These are phyloP conservation scores for Aquatica leii DNA, from an alignment of 2,888 invertebrate species.

Conservation along the genomic window DNA sequence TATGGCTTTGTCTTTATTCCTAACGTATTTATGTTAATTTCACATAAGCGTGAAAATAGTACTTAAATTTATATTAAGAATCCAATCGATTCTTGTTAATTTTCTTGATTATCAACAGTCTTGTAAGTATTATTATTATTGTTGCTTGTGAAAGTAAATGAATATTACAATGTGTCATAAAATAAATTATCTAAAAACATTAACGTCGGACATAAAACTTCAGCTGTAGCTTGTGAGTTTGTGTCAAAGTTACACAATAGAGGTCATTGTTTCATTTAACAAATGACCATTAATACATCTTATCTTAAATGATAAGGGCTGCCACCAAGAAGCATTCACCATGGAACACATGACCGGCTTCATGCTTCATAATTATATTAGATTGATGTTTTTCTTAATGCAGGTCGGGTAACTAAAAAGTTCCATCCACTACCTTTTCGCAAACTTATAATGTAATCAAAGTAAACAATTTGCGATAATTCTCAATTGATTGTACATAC, in stretches of 20 bases:
- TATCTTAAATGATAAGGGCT: constrained; percentile 30
- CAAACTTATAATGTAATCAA: no score
- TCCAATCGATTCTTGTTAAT: background rate
- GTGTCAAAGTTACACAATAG: constrained; percentile 23
- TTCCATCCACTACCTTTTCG: no score
- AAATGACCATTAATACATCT: constrained; percentile 36
- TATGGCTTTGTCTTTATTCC: background rate
- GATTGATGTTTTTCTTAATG: constrained; percentile 26
- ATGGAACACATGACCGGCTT: constrained; percentile 27
- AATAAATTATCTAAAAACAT: constrained; percentile 21
- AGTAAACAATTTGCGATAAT: no score
- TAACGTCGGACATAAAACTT: constrained; percentile 16
- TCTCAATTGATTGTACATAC: no score
- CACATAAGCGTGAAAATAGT: no score
- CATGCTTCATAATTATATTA: constrained; percentile 14
- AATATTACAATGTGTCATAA: background rate
- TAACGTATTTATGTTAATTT: background rate
- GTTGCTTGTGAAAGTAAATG: no score
- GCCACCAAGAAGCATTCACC: constrained; percentile 26
- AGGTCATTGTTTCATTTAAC: constrained; percentile 34
- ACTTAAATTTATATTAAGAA: no score
- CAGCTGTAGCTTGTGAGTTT: no score
- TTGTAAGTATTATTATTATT: no score
- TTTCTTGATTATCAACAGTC: no score
- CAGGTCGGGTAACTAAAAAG: background rate